Conservation (phyloP, 2,797 vertebrate species). For the Sebastes matsubarae region DNA sequence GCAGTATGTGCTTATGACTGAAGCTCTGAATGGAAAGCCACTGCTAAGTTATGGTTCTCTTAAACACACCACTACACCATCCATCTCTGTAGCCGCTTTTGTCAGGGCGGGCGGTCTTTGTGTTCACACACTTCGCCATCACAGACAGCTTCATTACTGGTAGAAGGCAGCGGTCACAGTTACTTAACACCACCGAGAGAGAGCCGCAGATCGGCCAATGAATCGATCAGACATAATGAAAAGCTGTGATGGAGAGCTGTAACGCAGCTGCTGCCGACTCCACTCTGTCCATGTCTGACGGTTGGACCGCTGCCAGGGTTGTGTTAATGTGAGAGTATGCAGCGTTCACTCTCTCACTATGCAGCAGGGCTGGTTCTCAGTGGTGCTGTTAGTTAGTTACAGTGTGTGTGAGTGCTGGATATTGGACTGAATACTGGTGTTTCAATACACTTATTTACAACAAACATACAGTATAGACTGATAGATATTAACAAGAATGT, state of each 20-base stretch:
- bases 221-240: constrained; percentile 53
- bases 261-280: constrained; percentile 56
- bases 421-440: neutral
- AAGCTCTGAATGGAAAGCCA: constrained; percentile 22
- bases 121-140: constrained; percentile 24
- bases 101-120: constrained; percentile 17
- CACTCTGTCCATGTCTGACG: constrained; percentile 23
- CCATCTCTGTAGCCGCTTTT: constrained; percentile 32
- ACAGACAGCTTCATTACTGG: constrained; percentile 35
- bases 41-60: constrained; percentile 19
- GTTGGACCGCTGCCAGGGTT: constrained; percentile 20
- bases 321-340: constrained; percentile 42
- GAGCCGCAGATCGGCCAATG: constrained; percentile 14
- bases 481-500: neutral
- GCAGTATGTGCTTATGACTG: constrained; percentile 10
- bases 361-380: constrained; percentile 23
- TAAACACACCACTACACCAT: constrained; percentile 21
- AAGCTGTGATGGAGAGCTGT: constrained; percentile 51
- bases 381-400: constrained; percentile 13
- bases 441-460: neutral
- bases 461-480: neutral
- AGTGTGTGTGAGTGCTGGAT: neutral
- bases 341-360: constrained; percentile 22
- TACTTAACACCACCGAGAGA: constrained; percentile 31
- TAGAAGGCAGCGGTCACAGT: constrained; percentile 11